These are phyloP conservation scores for Galleria mellonella DNA, from an alignment of 1,140 invertebrate species.

Conservation along the genomic window DNA sequence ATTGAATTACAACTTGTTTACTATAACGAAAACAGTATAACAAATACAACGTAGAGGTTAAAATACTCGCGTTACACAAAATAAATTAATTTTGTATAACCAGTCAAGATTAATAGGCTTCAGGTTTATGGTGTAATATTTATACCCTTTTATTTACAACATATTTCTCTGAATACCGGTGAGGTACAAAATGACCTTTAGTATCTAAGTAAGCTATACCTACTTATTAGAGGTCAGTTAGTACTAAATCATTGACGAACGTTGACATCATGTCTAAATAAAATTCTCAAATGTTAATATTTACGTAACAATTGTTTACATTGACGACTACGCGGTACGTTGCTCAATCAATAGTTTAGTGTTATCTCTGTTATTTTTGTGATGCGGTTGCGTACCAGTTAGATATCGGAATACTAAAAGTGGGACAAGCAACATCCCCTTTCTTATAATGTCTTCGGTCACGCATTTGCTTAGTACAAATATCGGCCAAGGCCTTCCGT, in stretches of 20 bases:
- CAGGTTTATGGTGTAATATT: too few species aligned
- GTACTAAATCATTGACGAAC: neutral
- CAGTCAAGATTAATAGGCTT: too few species aligned
- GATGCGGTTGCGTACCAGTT: neutral
- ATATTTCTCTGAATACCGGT: too few species aligned
- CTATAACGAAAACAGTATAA: too few species aligned
- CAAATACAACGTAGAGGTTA: too few species aligned
- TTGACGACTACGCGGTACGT: slow-evolving; percentile 2
- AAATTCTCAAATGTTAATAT: slow-evolving; percentile 3
- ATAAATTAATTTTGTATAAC: too few species aligned
- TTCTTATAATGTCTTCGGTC: slow-evolving; percentile 10
- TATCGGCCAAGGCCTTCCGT: slow-evolving; percentile 18
- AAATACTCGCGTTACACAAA: too few species aligned
- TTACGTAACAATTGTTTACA: slow-evolving; percentile 3
- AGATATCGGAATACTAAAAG: neutral
- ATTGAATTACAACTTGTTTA: too few species aligned
- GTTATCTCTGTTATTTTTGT: slow-evolving; percentile 6
- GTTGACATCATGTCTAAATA: slow-evolving; percentile 15
- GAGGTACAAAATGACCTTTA: too few species aligned
- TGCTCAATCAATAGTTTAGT: slow-evolving; percentile 5
- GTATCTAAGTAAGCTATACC: too few species aligned
- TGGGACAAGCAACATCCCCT: slow-evolving; percentile 7
- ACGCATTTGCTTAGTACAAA: slow-evolving; percentile 6
- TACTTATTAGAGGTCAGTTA: neutral
- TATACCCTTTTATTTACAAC: too few species aligned